Conservation (phyloP, 2,888 invertebrate species). For the Agapetus fuscipes region DNA sequence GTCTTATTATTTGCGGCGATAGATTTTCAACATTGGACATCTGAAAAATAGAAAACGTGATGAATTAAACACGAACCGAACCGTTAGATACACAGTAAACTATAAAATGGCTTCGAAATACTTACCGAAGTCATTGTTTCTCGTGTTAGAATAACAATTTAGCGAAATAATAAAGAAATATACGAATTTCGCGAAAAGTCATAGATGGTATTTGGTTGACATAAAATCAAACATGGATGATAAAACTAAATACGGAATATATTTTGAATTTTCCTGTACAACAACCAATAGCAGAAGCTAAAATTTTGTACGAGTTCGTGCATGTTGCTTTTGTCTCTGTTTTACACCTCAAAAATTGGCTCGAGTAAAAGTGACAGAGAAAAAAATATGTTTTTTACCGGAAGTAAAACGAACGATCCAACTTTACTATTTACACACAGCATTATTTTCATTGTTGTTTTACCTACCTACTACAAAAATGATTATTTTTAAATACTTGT, state of each 20-base stretch:
- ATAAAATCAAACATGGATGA: slow-evolving; percentile 17
- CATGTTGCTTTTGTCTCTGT: no score
- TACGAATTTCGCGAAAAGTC: slow-evolving; percentile 9
- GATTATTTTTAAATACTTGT: no score
- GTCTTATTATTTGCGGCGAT: slow-evolving; percentile 83
- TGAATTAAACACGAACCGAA: not conserved
- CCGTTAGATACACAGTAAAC: not conserved
- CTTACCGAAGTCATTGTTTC: slow-evolving; percentile 13
- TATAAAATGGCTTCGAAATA: slow-evolving; percentile 1
- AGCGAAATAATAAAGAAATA: not conserved
- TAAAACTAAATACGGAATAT: slow-evolving; percentile 5
- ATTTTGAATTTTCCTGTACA: slow-evolving; percentile 7
- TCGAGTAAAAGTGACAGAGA: no score
- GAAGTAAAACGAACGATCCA: no score
- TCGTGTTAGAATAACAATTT: not conserved
- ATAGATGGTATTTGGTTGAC: slow-evolving; percentile 11
- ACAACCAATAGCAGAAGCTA: no score
- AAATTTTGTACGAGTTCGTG: no score
- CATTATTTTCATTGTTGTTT: no score
- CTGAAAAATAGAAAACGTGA: slow-evolving; percentile 8
- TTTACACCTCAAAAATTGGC: no score
- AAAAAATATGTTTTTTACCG: no score
- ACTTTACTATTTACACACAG: no score
- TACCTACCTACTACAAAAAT: no score
- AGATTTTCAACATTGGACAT: slow-evolving; percentile 92